Evolutionary conservation across 2,888 invertebrate genomes (phyloP), one percentile per base, ranked within the genome.

Genomic region (Drosophila acutilabella): DNA sequence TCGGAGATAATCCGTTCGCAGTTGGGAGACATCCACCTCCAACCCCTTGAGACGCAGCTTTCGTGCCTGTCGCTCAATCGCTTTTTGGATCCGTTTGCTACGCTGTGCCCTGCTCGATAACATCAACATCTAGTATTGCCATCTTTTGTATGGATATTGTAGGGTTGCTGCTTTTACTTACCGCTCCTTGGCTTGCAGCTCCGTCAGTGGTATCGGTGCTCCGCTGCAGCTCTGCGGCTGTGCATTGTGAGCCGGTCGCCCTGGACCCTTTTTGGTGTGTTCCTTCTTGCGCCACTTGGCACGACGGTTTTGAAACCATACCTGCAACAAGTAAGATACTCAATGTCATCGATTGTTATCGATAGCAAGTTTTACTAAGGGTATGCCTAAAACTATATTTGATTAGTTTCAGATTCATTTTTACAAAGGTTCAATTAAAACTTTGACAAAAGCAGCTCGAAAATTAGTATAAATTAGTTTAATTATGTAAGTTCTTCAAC

Each of bases 251-350:
- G 98, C 98, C 16, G 98, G 98, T 91, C 98, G 95, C 0, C 98
- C 98, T 0, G 98, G 98, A 2, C 98, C 98, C 91, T 99, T 99
- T 93, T 98, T 98, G 57, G 98, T 98, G 93, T 99, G 98, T 92
- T 99, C 99, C 93, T 98, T 98, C 93, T 99, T 99, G 62, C 99
- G 95, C 98, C 99, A 99, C 92, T 99, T 99, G 33, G 99, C 99
- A 47, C 99, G 94, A 2, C 99, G 95, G 93, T 99, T 99, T 93
- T 99, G 99, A 93, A 99, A 99, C 99, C 99, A 99, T 40, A 99
- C 99, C 98, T 99, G 45, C 1, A 67, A 48, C 7, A 5, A 5
- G 18, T 18, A 8, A n/a, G 18, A 6, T 8, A 20, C 8, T 8
- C 5, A 14, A 11, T 13, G 4, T 36, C 10, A n/a, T 40, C 40